Base-by-base conservation (phyloP, 2,888 invertebrate species). In the Cephus sareptanus region DNA sequence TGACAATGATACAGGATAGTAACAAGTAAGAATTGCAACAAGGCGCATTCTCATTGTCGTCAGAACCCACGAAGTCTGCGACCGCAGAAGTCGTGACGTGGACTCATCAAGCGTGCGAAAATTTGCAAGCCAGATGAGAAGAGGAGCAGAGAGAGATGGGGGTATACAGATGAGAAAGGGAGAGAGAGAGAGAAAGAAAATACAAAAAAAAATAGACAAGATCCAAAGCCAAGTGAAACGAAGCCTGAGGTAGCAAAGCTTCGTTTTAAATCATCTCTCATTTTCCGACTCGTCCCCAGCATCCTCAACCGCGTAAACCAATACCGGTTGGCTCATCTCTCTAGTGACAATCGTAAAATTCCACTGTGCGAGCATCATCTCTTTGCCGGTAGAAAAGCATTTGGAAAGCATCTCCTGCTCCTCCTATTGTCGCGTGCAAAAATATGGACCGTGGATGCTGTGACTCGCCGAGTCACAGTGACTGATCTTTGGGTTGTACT, bases 71-170 rank as follows among this genome's bases (percentile, higher is more conserved):
- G 9, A 56, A 75, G 83, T 82, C 82, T 81, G 81, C 79, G 79
- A 84, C 85, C 85, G 80, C 85, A 85, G 80, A 84, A 84, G 56
- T 88, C 87, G 87, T 87, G 87, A 89, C 87, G 87, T 85, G 88
- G 88, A 88, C 88, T 90, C 88, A 87, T 90, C 89, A 86, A 80
- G 83, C 87, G 88, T 88, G 88, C 85, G 88, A 89, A 90, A 89
- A 89, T 87, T 84, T 85, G 81, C 78, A 77, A 85, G 85, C 83
- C 79, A 82, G 81, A 79, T 77, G 75, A 74, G 77, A 70, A 71
- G 69, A 75, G 75, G 56, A 37, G 76, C 15, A 31, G 70, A 70
- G 74, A 13, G 71, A 77, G 77, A 76, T 3, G 35, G 1, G 3
- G 12, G 0, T 35, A 12, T 12, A 3, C 35, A 3, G 35, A 35